Evolutionary conservation across 2,113 vertebrate genomes (phyloP).

Genomic region (Myrmecobius fasciatus): DNA sequence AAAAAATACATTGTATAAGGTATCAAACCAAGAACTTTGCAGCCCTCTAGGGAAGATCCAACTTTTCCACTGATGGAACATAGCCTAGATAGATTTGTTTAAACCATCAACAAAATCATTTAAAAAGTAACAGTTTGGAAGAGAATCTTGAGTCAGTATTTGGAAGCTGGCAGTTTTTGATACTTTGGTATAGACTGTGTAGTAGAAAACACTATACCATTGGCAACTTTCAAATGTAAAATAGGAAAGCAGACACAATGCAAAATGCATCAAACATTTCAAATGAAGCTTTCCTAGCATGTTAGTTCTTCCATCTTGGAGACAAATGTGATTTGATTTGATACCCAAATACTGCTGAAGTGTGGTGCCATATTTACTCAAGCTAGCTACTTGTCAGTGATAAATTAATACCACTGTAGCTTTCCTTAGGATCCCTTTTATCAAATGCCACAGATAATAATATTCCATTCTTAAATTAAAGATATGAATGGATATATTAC

Average conservation of each 20-base stretch:
- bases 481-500: not conserved
- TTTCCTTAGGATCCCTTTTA: conserved; percentile 37
- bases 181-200: not conserved
- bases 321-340: conserved; percentile 9
- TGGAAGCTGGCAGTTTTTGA: conserved; percentile 37
- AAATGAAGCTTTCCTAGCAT: not conserved
- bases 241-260: not conserved
- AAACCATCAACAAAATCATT: not conserved
- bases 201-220: conserved; percentile 12
- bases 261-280: conserved; percentile 19
- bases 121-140: not conserved
- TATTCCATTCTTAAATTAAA: not conserved
- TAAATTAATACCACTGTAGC: conserved; percentile 27
- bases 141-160: not conserved
- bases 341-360: conserved; percentile 3
- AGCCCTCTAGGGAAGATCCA: not conserved
- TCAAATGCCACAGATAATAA: not conserved
- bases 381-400: not conserved
- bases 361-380: not conserved
- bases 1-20: not conserved
- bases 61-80: not conserved
- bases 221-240: conserved; percentile 36
- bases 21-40: not conserved
- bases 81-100: not conserved
- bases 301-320: conserved; percentile 9